phyloP scores from a whole-genome alignment of 2,113 vertebrate species.

The Gallinago jamesoni region DNA sequence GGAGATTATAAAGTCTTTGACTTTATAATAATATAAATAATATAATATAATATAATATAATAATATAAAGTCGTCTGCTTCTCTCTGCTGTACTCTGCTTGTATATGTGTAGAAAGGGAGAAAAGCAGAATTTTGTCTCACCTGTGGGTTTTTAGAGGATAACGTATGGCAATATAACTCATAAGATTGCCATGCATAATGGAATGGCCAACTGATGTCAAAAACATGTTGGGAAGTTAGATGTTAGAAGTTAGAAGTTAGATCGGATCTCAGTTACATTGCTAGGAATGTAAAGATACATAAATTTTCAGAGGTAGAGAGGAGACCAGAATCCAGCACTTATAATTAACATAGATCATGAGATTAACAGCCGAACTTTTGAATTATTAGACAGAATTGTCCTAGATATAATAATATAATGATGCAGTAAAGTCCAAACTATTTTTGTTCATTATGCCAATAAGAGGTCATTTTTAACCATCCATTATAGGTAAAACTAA shows the following conservation, averaged over 20 bases:
- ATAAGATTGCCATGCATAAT: background rate
- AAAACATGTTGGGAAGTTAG: background rate
- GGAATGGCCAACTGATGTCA: background rate
- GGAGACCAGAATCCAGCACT: background rate
- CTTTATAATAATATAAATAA: too few species aligned
- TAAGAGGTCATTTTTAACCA: background rate
- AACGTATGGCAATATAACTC: background rate
- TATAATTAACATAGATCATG: fast-evolving
- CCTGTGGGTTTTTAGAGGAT: background rate
- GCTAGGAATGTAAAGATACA: background rate
- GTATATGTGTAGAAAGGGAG: background rate
- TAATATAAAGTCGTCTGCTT: background rate
- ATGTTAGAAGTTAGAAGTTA: background rate
- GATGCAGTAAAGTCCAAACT: background rate
- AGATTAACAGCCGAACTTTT: background rate
- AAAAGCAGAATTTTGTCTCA: background rate
- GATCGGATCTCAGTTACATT: background rate
- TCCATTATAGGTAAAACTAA: slow-evolving; percentile 15
- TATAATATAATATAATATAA: too few species aligned
- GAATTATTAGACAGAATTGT: background rate
- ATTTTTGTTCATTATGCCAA: slow-evolving; percentile 8
- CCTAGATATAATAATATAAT: background rate
- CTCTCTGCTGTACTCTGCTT: background rate
- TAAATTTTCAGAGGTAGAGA: background rate
- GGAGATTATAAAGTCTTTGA: background rate